These are phyloP conservation scores for Galbula dea DNA, from an alignment of 2,113 vertebrate genomes.

Conservation along the genomic window DNA sequence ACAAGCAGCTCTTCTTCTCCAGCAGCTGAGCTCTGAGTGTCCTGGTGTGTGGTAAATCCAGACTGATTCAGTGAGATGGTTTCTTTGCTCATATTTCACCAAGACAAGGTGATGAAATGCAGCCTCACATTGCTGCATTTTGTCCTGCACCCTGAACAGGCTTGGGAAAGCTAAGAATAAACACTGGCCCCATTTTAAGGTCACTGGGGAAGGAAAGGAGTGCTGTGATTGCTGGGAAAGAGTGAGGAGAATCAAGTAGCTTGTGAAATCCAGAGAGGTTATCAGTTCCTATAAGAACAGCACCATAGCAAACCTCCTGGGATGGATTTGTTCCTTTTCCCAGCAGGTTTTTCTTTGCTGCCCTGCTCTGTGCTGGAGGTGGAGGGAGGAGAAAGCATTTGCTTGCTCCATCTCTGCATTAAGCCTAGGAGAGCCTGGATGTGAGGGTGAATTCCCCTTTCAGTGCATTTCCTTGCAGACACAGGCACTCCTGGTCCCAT, in stretches of 20 bases:
- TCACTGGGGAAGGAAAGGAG: neutral
- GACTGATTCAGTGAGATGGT: neutral
- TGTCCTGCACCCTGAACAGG: neutral
- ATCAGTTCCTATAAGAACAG: neutral
- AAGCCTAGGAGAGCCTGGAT: neutral
- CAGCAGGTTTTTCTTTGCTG: neutral
- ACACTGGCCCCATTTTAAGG: neutral
- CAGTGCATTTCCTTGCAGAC: fast-evolving
- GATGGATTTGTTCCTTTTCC: neutral
- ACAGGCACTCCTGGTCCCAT: neutral
- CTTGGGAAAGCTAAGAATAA: constrained; percentile 11
- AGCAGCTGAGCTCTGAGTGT: neutral
- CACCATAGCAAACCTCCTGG: neutral
- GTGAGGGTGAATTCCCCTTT: neutral
- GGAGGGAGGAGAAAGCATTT: neutral
- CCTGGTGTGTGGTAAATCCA: neutral
- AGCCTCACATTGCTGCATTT: neutral
- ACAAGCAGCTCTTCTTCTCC: constrained; percentile 42
- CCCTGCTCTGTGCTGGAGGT: fast-evolving
- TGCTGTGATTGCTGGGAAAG: neutral
- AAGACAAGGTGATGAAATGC: constrained; percentile 14
- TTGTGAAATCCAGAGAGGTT: neutral
- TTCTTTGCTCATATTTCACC: constrained; percentile 40
- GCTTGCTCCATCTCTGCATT: neutral
- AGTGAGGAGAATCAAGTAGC: neutral